A percentile compares a stretch with the other conserved stretches of the same genome.
phyloP scores from a whole-genome alignment of 2,888 invertebrate genomes.

The Malacosoma neustria region DNA sequence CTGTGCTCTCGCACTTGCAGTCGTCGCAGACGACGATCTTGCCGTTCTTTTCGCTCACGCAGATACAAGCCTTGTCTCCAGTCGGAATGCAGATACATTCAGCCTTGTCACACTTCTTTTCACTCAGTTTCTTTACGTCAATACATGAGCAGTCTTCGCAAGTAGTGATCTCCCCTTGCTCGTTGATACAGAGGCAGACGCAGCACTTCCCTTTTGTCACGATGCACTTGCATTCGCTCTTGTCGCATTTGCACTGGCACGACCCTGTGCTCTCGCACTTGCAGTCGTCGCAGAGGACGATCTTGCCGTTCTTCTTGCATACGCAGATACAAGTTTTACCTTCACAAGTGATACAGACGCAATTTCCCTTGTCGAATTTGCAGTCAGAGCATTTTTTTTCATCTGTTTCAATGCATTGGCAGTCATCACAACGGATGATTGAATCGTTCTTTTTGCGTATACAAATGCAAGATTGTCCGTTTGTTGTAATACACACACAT shows the following conservation, averaged over 20 bases:
- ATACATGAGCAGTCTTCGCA: constrained; percentile 25
- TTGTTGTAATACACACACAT: constrained; percentile 20
- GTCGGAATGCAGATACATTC: constrained; percentile 33
- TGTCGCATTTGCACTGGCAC: constrained; percentile 18
- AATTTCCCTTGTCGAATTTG: constrained; percentile 14
- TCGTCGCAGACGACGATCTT: constrained; percentile 7
- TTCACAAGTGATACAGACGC: constrained; percentile 28
- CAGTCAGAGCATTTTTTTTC: constrained; percentile 9
- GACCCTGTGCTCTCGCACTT: neutral
- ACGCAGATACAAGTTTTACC: constrained; percentile 23
- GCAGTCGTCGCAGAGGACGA: constrained; percentile 5
- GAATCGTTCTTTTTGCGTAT: constrained; percentile 17
- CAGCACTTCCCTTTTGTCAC: constrained; percentile 21
- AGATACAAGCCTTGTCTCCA: constrained; percentile 18
- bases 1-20: neutral
- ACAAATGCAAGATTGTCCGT: too few relatives aligned
- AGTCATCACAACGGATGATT: constrained; percentile 20
- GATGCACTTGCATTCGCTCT: constrained; percentile 23
- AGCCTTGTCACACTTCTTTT: constrained; percentile 9
- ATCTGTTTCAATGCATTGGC: constrained; percentile 18
- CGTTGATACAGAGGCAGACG: constrained; percentile 21
- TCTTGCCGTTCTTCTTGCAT: constrained; percentile 18
- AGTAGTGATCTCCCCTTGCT: constrained; percentile 14
- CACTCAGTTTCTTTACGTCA: too few relatives aligned
- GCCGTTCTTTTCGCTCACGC: constrained; percentile 19